Percentiles rank a stretch among this genome's conserved stretches.
Conservation (phyloP, 2,797 vertebrate genomes). For the Buceros bicornis region DNA sequence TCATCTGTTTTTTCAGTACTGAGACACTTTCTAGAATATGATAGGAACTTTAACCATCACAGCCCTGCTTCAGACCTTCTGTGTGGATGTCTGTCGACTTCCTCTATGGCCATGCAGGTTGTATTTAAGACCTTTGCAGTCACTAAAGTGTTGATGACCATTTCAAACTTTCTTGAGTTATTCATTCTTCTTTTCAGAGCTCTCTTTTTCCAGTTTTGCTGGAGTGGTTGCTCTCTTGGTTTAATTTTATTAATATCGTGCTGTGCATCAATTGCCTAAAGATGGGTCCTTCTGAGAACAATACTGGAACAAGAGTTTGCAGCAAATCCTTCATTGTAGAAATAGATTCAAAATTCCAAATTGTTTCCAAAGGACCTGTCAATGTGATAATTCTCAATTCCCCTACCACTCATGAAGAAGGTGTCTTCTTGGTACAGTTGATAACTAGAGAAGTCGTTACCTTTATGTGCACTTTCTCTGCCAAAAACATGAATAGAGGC, state of each 20-base stretch:
- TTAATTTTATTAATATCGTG: conserved; percentile 10
- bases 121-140: background rate
- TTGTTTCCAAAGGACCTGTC: background rate
- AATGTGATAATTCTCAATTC: background rate
- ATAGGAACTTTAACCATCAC: background rate
- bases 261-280: background rate
- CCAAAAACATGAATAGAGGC: background rate
- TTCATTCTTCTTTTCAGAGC: background rate
- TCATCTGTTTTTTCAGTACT: background rate
- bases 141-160: background rate
- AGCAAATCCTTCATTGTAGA: background rate
- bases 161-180: background rate
- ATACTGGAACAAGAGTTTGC: background rate
- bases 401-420: background rate
- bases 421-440: background rate
- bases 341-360: background rate
- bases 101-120: background rate
- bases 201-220: background rate
- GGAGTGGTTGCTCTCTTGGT: background rate
- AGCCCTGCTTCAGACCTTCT: background rate
- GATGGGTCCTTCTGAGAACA: background rate
- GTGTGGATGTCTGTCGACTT: background rate
- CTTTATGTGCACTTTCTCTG: background rate
- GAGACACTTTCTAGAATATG: background rate
- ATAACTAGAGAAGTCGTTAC: background rate